phyloP scores from a whole-genome alignment of 2,888 invertebrate species.

The Macrophya annulata region DNA sequence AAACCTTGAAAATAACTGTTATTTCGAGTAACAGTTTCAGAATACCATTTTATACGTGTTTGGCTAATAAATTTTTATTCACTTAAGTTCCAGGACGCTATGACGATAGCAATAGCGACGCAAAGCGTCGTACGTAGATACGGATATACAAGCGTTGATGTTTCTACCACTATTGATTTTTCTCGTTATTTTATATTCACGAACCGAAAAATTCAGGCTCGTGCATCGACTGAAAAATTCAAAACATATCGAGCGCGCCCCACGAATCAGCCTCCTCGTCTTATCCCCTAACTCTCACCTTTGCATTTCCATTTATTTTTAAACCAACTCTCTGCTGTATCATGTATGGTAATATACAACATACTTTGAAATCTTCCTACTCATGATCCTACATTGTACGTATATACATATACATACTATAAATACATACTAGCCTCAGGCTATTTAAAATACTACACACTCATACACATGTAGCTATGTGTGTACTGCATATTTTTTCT shows the following conservation, averaged over 20 bases:
- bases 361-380: constrained; percentile 7
- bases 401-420: background rate
- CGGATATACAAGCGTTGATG: background rate
- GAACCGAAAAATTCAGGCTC: constrained; percentile 6
- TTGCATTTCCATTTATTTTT: constrained; percentile 34
- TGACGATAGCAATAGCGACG: background rate
- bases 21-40: background rate
- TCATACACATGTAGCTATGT: no score
- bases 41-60: background rate
- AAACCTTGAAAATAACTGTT: background rate
- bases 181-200: constrained; percentile 14
- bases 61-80: background rate
- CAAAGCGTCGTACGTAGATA: background rate
- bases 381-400: background rate
- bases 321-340: constrained; percentile 28
- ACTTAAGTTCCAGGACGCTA: background rate
- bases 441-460: background rate
- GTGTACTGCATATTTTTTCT: background rate
- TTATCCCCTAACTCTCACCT: constrained; percentile 4
- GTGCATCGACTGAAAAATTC: constrained; percentile 34
- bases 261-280: constrained; percentile 23
- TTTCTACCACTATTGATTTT: constrained; percentile 14
- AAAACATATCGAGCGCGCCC: constrained; percentile 23
- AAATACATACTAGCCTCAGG: background rate
- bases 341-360: constrained; percentile 21